phyloP scores from a whole-genome alignment of 2,797 vertebrate genomes.

The Triplophysa bombifrons region DNA sequence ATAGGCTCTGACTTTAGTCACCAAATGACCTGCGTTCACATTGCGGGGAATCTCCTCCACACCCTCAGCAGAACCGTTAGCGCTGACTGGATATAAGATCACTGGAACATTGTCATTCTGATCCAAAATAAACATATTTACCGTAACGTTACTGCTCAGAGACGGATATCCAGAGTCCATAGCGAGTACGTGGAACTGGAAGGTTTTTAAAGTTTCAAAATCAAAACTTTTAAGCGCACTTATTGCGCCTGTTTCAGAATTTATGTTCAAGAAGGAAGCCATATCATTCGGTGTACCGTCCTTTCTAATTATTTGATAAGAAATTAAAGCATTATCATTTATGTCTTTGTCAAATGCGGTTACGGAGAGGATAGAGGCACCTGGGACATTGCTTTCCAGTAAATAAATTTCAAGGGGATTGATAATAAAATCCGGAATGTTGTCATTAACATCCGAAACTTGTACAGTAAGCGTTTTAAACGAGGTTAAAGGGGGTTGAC shows the following conservation, averaged over 20 bases:
- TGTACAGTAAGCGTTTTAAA: conserved; percentile 59
- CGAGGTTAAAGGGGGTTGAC: conserved; percentile 62
- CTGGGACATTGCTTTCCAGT: conserved; percentile 74
- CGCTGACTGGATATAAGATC: conserved; percentile 32
- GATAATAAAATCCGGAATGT: conserved; percentile 69
- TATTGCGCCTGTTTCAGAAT: conserved; percentile 64
- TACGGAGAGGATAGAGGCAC: conserved; percentile 68
- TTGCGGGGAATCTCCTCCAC: conserved; percentile 60
- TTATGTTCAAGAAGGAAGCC: conserved; percentile 61
- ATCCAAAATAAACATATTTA: conserved; percentile 4
- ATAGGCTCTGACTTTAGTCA: conserved; percentile 63
- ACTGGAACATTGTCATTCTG: conserved; percentile 3
- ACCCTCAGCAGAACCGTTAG: conserved; percentile 56
- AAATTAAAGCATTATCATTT: conserved; percentile 66
- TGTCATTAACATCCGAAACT: conserved; percentile 78
- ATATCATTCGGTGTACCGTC: conserved; percentile 31
- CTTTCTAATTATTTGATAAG: conserved; percentile 63
- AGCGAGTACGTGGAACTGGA: not conserved
- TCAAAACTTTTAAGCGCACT: conserved; percentile 65
- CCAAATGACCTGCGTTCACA: conserved; percentile 60
- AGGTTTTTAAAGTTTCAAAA: conserved; percentile 45
- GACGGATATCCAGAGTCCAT: not conserved
- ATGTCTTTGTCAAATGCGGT: conserved; percentile 70
- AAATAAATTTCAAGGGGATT: conserved; percentile 70
- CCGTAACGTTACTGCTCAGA: conserved; percentile 2